phyloP scores from a whole-genome alignment of 2,888 invertebrate genomes.

The Ferrisia virgata region DNA sequence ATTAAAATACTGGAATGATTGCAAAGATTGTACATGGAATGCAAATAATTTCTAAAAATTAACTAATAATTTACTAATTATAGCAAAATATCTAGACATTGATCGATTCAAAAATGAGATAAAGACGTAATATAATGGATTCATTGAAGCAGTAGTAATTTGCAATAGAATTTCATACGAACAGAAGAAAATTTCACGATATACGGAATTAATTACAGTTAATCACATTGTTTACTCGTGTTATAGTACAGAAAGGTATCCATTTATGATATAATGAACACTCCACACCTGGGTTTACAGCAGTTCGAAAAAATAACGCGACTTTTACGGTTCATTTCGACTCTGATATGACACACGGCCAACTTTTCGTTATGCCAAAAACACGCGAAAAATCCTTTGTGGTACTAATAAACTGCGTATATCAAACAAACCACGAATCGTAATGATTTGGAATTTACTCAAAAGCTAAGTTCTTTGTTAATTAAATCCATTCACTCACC shows the following conservation, averaged over 20 bases:
- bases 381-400: not conserved
- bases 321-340: not conserved
- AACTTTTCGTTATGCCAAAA: conserved; percentile 6
- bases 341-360: not conserved
- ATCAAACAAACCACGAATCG: not conserved
- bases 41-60: not conserved
- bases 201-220: not conserved
- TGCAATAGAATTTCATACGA: not conserved
- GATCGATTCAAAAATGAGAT: not conserved
- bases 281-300: not conserved
- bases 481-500: not conserved
- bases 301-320: not conserved
- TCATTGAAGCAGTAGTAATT: not conserved
- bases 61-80: not conserved
- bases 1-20: not conserved
- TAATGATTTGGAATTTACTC: not conserved
- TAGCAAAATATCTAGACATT: not conserved
- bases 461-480: not conserved
- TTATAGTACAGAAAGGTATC: not conserved
- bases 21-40: not conserved
- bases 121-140: not conserved
- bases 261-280: not conserved
- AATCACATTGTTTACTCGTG: not conserved
- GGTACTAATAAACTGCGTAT: not conserved
- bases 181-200: not conserved